Evolutionary conservation across 2,888 invertebrate genomes (phyloP).

Genomic region (Dioctria rufipes): DNA sequence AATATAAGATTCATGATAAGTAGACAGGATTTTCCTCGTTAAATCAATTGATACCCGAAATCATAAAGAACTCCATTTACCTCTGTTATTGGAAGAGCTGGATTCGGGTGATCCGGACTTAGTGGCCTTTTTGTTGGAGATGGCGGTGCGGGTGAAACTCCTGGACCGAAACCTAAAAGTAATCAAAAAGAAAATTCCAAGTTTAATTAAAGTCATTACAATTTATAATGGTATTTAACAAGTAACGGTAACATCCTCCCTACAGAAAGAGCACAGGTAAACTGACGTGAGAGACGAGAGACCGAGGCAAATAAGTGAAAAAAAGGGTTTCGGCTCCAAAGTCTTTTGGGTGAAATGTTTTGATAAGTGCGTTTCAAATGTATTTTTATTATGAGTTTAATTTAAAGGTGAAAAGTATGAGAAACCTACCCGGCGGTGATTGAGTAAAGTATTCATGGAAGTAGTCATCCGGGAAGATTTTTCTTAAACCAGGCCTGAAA

Average conservation of each 20-base stretch:
- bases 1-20: slow-evolving; percentile 7
- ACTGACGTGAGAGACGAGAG: background rate
- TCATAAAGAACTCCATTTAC: slow-evolving; percentile 64
- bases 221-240: slow-evolving; percentile 9
- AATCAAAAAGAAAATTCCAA: slow-evolving; percentile 48
- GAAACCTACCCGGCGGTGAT: too few species aligned
- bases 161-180: slow-evolving; percentile 73
- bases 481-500: too few species aligned
- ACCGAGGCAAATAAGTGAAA: background rate
- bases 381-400: background rate
- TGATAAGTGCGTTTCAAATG: background rate
- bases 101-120: slow-evolving; percentile 78
- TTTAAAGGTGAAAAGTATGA: too few species aligned
- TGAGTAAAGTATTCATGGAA: too few species aligned
- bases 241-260: background rate
- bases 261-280: background rate
- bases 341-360: background rate
- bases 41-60: background rate
- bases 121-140: slow-evolving; percentile 74
- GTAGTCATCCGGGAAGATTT: too few species aligned
- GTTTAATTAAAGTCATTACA: slow-evolving; percentile 47
- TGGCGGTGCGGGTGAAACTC: slow-evolving; percentile 71
- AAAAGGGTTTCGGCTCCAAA: background rate
- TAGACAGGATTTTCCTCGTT: background rate
- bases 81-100: slow-evolving; percentile 79